Conservation (phyloP, 1,140 invertebrate genomes). For the Danaus plexippus region DNA sequence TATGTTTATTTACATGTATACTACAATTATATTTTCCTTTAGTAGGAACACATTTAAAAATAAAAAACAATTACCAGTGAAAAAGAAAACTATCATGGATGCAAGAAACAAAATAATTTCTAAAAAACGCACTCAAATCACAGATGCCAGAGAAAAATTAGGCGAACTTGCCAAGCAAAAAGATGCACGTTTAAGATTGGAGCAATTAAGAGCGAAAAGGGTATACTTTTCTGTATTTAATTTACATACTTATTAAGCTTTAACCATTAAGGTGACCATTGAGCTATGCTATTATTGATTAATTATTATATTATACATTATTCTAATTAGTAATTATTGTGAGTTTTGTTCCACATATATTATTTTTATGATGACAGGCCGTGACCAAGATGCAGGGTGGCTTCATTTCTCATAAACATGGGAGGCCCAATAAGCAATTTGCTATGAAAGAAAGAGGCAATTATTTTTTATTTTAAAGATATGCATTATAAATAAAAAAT, state of each 20-base stretch:
- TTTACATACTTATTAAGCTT: not conserved
- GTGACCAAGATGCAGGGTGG: no score
- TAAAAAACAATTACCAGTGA: conserved; percentile 24
- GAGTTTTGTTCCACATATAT: no score
- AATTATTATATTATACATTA: not conserved
- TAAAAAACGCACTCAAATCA: conserved; percentile 76
- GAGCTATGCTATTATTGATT: no score
- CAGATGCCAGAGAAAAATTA: conserved; percentile 78
- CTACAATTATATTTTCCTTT: no score
- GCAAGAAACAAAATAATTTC: conserved; percentile 79
- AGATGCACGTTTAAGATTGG: conserved; percentile 76
- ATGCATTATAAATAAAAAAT: conserved; percentile 1
- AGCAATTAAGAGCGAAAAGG: conserved; percentile 69
- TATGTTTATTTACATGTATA: no score
- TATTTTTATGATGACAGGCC: no score
- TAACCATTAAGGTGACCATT: no score
- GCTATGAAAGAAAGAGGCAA: conserved; percentile 16
- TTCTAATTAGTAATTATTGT: not conserved
- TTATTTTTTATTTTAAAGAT: conserved; percentile 10
- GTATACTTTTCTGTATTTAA: conserved; percentile 28
- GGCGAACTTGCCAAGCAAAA: conserved; percentile 77
- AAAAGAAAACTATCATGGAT: conserved; percentile 59
- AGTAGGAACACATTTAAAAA: conserved; percentile 28
- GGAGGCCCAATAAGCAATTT: not conserved
- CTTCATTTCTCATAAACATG: no score